A percentile compares a stretch with the other conserved stretches of the same genome.
phyloP scores from a whole-genome alignment of 2,888 invertebrate genomes.

The Rhagium mordax region DNA sequence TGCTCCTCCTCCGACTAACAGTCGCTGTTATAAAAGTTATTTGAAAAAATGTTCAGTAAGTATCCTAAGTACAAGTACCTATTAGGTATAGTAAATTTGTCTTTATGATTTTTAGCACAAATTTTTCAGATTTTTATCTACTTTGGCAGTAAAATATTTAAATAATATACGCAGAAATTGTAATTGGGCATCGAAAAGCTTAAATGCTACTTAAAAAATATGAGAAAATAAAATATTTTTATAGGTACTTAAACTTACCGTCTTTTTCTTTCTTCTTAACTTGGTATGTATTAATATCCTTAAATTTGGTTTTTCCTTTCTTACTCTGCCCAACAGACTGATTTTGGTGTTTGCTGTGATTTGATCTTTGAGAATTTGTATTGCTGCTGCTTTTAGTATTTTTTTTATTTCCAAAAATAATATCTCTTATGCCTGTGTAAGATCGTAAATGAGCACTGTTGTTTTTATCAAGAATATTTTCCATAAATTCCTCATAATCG shows the following conservation, averaged over 20 bases:
- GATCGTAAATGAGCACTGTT: constrained; percentile 80
- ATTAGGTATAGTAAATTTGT: too few relatives aligned
- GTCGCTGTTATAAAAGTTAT: too few relatives aligned
- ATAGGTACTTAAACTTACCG: constrained; percentile 44
- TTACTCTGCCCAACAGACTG: constrained; percentile 33
- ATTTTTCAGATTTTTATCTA: too few relatives aligned
- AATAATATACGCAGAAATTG: too few relatives aligned
- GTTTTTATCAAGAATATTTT: constrained; percentile 80
- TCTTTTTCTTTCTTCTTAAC: constrained; percentile 59
- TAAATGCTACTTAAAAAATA: too few relatives aligned
- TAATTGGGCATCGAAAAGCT: too few relatives aligned
- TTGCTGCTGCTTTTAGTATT: constrained; percentile 11
- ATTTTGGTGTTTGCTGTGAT: constrained; percentile 39
- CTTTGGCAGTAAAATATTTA: too few relatives aligned
- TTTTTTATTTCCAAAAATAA: constrained; percentile 60
- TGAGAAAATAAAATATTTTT: too few relatives aligned
- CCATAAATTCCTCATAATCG: constrained; percentile 86
- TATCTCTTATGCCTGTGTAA: constrained; percentile 67
- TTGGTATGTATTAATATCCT: constrained; percentile 58
- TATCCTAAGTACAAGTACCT: too few relatives aligned
- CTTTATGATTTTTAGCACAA: too few relatives aligned
- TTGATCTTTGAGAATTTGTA: constrained; percentile 13
- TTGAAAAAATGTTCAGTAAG: too few relatives aligned
- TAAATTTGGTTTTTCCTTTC: constrained; percentile 61
- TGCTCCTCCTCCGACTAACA: too few relatives aligned